Evolutionary conservation across 2,888 invertebrate species (phyloP).

Genomic region (Osmoderma eremita): DNA sequence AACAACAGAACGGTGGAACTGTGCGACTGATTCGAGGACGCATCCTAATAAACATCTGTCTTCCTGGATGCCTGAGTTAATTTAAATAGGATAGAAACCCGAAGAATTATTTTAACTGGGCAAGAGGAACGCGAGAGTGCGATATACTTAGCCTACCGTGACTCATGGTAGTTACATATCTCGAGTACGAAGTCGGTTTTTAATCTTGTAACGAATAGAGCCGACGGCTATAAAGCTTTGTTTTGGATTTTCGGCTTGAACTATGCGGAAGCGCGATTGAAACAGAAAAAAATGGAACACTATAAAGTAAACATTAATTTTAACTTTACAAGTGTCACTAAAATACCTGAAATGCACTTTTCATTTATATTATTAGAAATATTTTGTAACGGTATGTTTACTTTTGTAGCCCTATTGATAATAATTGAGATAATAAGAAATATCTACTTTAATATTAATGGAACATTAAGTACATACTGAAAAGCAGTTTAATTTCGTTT

Average conservation of each 20-base stretch:
- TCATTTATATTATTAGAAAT: no score
- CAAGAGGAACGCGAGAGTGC: constrained; percentile 29
- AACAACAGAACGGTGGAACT: constrained; percentile 34
- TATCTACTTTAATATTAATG: background rate
- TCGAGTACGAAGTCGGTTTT: constrained; percentile 17
- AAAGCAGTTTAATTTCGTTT: background rate
- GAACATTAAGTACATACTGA: no score
- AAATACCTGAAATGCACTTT: no score
- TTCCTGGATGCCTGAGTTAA: constrained; percentile 44
- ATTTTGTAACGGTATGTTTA: background rate
- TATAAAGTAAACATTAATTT: no score
- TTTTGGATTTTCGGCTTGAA: constrained; percentile 17
- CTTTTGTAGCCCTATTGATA: background rate
- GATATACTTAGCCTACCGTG: constrained; percentile 33
- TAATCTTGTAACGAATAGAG: constrained; percentile 5
- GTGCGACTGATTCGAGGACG: constrained; percentile 30
- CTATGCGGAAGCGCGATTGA: constrained; percentile 8
- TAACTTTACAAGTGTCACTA: no score
- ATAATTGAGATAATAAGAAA: background rate
- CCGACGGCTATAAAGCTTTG: constrained; percentile 8
- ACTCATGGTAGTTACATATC: constrained; percentile 19
- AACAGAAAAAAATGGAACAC: no score
- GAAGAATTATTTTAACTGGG: constrained; percentile 46
- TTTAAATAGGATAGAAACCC: constrained; percentile 40
- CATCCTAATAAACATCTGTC: constrained; percentile 38